Base-by-base conservation (phyloP, 2,888 invertebrate genomes). In the Mactromeris polynyma region DNA sequence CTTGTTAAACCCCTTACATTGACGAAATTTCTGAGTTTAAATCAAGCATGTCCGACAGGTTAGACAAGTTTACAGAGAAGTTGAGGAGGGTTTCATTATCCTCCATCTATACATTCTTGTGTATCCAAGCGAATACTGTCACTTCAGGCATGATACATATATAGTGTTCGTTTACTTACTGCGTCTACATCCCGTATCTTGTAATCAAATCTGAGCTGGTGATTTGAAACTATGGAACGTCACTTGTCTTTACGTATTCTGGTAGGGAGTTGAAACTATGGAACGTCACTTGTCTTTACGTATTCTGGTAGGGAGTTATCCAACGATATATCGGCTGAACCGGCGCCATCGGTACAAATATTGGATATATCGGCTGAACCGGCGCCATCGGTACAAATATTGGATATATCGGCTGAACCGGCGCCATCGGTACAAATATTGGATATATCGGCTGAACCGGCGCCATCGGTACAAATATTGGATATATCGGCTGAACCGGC, bases 121-220 rank as follows among this genome's bases (percentile, higher is more conserved):
- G 64, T 64, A 82, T 36, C 82, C 82, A 82, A 54, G 64, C 64
- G 40, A 58, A 36, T 21, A 82, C 19, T 33, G 36, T 73, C 2
- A 73, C 73, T 73, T 14, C n/a, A 40, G 54, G 58, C 64, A 36
- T 40, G n/a, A n/a, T n/a, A n/a, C n/a, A n/a, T n/a, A n/a, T n/a
- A n/a, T n/a, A n/a, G n/a, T n/a, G n/a, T n/a, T n/a, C n/a, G n/a
- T 82, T 64, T 40, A 73, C 19, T 17, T 73, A 73, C 38, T 11
- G 31, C 36, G 64, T 40, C 82, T 82, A 64, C 64, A 40, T 64
- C n/a, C 21, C 36, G 73, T 73, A 73, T 73, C 73, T 17, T 73
- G 73, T 36, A 19, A 73, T 33, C 33, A 11, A 73, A 58, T 6
- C 58, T 11, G 58, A 64, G 58, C n/a, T 26, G 26, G n/a, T 64